Evolutionary conservation across 2,888 invertebrate species (phyloP).

Genomic region (Caenorhabditis becei): DNA sequence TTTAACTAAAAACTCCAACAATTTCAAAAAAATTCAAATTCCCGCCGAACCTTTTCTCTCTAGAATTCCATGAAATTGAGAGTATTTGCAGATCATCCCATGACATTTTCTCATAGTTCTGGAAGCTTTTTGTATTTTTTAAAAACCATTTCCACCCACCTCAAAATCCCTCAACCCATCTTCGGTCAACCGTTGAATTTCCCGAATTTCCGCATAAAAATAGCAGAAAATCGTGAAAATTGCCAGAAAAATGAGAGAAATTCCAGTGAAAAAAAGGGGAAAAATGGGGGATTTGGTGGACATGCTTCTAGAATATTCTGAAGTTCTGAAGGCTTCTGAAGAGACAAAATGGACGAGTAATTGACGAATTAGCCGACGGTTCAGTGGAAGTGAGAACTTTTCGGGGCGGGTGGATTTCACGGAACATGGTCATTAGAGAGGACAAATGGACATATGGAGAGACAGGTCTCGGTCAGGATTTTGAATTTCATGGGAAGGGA

Average conservation of each 20-base stretch:
- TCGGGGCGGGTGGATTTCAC: no score
- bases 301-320: no score
- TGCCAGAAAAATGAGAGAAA: not conserved
- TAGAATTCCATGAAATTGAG: constrained; percentile 26
- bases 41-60: constrained; percentile 56
- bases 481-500: no score
- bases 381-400: not conserved
- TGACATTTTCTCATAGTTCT: constrained; percentile 30
- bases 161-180: constrained; percentile 36
- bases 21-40: not conserved
- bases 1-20: not conserved
- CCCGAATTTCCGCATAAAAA: constrained; percentile 22
- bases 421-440: no score
- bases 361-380: not conserved
- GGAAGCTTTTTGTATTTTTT: not conserved
- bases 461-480: no score
- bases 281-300: not conserved
- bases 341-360: not conserved
- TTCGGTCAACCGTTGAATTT: constrained; percentile 3
- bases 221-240: constrained; percentile 2
- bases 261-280: not conserved
- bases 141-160: not conserved
- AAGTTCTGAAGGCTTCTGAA: no score
- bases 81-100: constrained; percentile 36
- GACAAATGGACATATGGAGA: no score